Percentiles rank a stretch among this genome's conserved stretches.
Conservation (phyloP, 2,888 invertebrate genomes). For the Bombylius discolor region DNA sequence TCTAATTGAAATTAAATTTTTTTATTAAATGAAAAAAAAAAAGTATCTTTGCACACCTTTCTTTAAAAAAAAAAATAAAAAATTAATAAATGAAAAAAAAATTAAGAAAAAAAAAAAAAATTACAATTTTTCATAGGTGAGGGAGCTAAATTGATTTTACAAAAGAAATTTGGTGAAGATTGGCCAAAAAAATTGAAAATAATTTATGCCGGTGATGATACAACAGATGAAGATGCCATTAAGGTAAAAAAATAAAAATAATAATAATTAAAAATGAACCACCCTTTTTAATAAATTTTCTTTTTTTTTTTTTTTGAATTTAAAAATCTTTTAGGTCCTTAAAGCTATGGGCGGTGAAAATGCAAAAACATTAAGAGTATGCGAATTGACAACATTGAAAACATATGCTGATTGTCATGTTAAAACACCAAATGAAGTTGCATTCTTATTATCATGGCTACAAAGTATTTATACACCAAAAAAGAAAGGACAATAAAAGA, state of each 20-base stretch:
- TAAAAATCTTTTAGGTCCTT: conserved; percentile 38
- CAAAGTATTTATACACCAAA: conserved; percentile 33
- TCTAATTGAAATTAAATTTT: too few species aligned
- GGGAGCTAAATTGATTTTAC: conserved; percentile 61
- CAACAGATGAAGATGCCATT: conserved; percentile 84
- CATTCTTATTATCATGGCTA: conserved; percentile 60
- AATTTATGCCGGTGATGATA: conserved; percentile 79
- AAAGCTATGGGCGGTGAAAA: conserved; percentile 40
- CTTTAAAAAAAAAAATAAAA: too few species aligned
- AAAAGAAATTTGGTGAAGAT: conserved; percentile 64
- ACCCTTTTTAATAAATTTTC: neutral
- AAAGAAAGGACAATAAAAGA: conserved; percentile 20
- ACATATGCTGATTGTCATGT: conserved; percentile 60
- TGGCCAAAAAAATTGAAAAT: conserved; percentile 64
- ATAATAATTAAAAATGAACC: neutral
- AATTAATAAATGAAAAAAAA: too few species aligned
- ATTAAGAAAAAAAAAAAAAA: too few species aligned
- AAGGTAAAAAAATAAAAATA: conserved; percentile 40
- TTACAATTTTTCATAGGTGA: conserved; percentile 31
- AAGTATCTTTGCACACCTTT: too few species aligned
- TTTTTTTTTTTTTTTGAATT: too few species aligned
- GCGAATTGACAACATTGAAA: conserved; percentile 54
- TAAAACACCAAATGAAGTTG: conserved; percentile 60
- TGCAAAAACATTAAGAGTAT: conserved; percentile 65
- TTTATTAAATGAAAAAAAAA: too few species aligned